Percentiles rank a stretch among this genome's conserved stretches.
phyloP scores from a whole-genome alignment of 2,888 invertebrate genomes.

The Ecliptopera silaceata region DNA sequence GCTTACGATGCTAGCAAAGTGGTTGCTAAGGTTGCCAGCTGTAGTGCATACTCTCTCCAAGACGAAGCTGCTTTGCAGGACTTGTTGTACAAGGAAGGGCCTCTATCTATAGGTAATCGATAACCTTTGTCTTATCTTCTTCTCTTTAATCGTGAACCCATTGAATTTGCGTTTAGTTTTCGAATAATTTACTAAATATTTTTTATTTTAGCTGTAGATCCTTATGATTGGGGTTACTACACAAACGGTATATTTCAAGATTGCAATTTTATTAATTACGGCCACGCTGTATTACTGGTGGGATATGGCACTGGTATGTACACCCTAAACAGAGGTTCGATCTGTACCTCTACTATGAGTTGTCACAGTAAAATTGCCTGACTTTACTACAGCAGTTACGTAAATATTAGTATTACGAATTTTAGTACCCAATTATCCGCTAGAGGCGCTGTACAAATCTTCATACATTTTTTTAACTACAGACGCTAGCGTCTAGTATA shows the following conservation, averaged over 20 bases:
- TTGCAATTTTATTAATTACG: fast-evolving
- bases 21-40: background rate
- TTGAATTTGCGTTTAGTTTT: background rate
- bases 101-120: background rate
- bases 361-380: no score
- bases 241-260: background rate
- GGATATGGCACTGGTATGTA: conserved; percentile 8
- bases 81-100: conserved; percentile 8
- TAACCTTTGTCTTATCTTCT: background rate
- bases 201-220: background rate
- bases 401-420: no score
- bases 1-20: background rate
- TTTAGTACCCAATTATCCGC: no score
- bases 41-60: background rate
- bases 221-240: background rate
- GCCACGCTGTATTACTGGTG: conserved; percentile 6
- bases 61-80: background rate
- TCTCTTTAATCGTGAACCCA: background rate
- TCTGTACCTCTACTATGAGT: no score
- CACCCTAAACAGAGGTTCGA: no score
- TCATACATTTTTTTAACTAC: no score
- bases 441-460: no score
- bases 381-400: no score
- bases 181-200: background rate
- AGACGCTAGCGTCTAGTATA: no score